Evolutionary conservation across 2,113 vertebrate species (phyloP), one percentile per base, ranked within the genome.

Genomic region (Struthio camelus): DNA sequence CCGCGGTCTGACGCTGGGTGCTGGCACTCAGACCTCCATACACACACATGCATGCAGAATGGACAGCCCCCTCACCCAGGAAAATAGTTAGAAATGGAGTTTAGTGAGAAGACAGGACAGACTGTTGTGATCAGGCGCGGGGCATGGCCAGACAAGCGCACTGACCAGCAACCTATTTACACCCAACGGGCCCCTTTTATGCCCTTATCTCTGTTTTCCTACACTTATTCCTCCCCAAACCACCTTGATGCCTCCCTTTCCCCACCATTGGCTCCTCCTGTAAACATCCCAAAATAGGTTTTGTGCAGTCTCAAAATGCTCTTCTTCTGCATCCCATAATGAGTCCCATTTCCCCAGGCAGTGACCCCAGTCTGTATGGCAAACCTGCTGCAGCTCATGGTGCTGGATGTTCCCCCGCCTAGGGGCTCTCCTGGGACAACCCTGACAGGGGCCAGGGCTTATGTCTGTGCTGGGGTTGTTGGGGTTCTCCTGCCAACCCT

Each of bases 11-110:
- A 64, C 10, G 10, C 6, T 2, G 0, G 5, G 3, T 88, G 4
- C 27, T 46, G 44, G 44, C 25, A 16, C 46, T 46, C 46, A 46
- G 46, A 46, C 16, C 46, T 46, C 46, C 30, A 25, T 5, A 16
- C 0, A 0, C 6, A 14, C 17, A 14, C 2, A n/a, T n/a, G n/a
- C n/a, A n/a, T n/a, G n/a, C n/a, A 69, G 28, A 30, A 28, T 0
- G 4, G 20, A n/a, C n/a, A 61, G 9, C 5, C 17, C 3, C 17
- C n/a, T 79, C 2, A 1, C 32, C 10, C 9, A 48, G 54, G 44
- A 69, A 10, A 4, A 65, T 6, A 53, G 5, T 23, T 38, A n/a
- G 7, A 61, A 58, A 18, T 64, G 10, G 24, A 50, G 28, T 36
- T 75, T 25, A 48, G 3, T 56, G 48, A 81, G 13, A 19, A 11